These are phyloP conservation scores for Drosophila mayaguana DNA, from an alignment of 2,888 invertebrate species.

Conservation along the genomic window DNA sequence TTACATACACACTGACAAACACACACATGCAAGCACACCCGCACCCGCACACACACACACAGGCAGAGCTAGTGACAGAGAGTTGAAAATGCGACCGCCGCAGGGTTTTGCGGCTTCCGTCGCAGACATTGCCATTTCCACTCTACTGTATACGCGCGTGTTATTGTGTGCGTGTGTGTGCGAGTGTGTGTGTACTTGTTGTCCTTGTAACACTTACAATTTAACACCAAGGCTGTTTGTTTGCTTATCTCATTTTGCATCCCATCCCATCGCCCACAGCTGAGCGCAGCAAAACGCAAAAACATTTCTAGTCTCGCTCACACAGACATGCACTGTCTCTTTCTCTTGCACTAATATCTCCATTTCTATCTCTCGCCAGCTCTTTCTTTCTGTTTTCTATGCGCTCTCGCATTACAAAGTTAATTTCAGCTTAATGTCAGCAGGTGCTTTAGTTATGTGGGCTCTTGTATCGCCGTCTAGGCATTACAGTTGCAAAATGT, in stretches of 20 bases:
- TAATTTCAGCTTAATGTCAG: conserved; percentile 67
- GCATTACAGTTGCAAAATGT: conserved; percentile 11
- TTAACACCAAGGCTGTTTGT: conserved; percentile 78
- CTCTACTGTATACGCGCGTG: background rate
- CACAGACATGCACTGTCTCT: background rate
- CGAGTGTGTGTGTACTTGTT: conserved; percentile 51
- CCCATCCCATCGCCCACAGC: conserved; percentile 46
- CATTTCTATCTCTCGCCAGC: conserved; percentile 1
- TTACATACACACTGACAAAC: conserved; percentile 47
- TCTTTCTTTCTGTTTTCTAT: conserved; percentile 14
- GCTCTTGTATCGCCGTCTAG: conserved; percentile 45
- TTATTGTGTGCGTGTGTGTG: conserved; percentile 6
- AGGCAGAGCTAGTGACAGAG: conserved; percentile 24
- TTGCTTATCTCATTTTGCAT: conserved; percentile 72
- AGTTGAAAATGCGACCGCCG: conserved; percentile 55
- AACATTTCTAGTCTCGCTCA: conserved; percentile 19
- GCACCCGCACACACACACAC: conserved; percentile 4
- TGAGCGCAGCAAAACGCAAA: conserved; percentile 1
- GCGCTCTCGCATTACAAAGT: conserved; percentile 53
- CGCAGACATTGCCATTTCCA: conserved; percentile 46
- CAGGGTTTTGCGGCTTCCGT: conserved; percentile 57
- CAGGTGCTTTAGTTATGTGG: conserved; percentile 52
- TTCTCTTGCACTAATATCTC: background rate
- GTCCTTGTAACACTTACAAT: conserved; percentile 80
- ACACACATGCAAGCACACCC: conserved; percentile 19